Percentiles rank a stretch among this genome's conserved stretches.
Conservation (phyloP, 2,797 vertebrate genomes). For the Anguilla marmorata region DNA sequence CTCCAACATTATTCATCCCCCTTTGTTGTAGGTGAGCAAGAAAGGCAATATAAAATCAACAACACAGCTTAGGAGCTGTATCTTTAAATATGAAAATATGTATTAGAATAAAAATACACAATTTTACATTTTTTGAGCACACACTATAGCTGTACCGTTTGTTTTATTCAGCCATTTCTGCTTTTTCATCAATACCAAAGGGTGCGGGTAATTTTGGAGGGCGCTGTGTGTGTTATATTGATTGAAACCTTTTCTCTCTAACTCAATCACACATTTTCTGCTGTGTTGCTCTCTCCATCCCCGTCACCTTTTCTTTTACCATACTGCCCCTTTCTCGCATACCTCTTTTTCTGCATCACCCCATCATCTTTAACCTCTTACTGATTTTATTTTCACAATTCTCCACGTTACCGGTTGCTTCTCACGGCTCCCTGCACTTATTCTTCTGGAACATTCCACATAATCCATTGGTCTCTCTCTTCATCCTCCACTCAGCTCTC, state of each 20-base stretch:
- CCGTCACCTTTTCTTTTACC: neutral
- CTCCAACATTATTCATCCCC: neutral
- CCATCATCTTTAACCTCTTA: neutral
- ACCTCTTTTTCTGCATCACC: neutral
- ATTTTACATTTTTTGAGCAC: neutral
- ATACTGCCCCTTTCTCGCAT: neutral
- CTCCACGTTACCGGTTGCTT: neutral
- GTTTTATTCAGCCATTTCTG: neutral
- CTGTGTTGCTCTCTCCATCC: neutral
- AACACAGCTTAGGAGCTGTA: neutral
- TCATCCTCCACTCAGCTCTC: constrained; percentile 65
- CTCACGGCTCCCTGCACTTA: neutral
- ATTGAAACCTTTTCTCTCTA: neutral
- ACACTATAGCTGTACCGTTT: neutral
- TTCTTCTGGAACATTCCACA: neutral
- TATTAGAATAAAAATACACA: too few relatives aligned
- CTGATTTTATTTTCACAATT: neutral
- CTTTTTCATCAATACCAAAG: neutral
- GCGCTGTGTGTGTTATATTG: neutral
- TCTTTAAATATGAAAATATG: too few relatives aligned
- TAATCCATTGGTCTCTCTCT: constrained; percentile 20
- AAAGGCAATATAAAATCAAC: neutral
- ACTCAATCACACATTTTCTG: neutral
- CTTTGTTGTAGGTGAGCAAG: neutral
- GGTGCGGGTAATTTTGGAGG: neutral